A percentile compares a stretch with the other conserved stretches of the same genome.
Conservation (phyloP, 2,797 vertebrate species). For the Odontamblyopus lacepedii region DNA sequence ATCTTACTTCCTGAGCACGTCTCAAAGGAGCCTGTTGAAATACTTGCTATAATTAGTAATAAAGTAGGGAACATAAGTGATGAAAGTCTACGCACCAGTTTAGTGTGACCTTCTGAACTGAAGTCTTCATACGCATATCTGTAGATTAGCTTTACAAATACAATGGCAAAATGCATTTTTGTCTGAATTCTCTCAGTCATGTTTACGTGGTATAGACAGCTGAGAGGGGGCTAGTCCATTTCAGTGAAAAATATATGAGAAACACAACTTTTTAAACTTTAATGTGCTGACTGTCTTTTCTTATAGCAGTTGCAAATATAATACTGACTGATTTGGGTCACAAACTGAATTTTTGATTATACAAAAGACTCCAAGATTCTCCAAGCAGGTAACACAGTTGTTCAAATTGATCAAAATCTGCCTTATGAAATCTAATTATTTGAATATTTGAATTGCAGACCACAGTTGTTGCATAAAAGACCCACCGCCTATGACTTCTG, state of each 20-base stretch:
- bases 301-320: no score
- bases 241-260: background rate
- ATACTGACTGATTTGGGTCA: no score
- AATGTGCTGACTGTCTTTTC: no score
- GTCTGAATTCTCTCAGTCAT: background rate
- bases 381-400: background rate
- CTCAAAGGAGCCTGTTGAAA: background rate
- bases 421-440: background rate
- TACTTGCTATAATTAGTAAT: slow-evolving; percentile 9
- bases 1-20: slow-evolving; percentile 9
- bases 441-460: background rate
- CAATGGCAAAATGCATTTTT: background rate
- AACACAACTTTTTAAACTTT: background rate
- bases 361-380: background rate
- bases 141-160: background rate
- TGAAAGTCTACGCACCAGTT: background rate
- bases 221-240: background rate
- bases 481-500: background rate
- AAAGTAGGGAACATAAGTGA: background rate
- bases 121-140: background rate
- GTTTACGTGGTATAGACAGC: no score
- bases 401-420: background rate
- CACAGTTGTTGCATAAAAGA: background rate
- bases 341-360: no score
- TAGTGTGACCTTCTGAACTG: background rate